Evolutionary conservation across 2,797 vertebrate species (phyloP).

Genomic region (Moxostoma hubbsi): DNA sequence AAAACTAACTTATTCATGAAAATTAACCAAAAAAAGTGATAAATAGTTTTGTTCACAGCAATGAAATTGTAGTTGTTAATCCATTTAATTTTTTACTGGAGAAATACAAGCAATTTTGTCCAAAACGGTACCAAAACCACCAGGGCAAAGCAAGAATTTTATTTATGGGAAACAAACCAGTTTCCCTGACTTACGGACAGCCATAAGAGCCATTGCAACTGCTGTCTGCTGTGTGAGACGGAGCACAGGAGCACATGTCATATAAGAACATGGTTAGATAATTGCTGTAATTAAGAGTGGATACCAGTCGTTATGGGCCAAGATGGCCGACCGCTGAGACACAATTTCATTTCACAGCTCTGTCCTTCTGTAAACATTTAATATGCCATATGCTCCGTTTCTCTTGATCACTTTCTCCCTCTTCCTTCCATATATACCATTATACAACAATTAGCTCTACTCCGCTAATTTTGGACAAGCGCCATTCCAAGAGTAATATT

Average conservation of each 20-base stretch:
- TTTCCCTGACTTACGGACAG: neutral
- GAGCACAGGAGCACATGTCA: neutral
- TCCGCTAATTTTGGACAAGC: too few relatives aligned
- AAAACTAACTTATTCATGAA: too few relatives aligned
- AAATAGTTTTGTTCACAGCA: too few relatives aligned
- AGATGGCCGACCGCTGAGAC: slow-evolving; percentile 4
- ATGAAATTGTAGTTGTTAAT: too few relatives aligned
- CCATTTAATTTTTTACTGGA: neutral
- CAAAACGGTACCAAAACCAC: neutral
- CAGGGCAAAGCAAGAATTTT: neutral
- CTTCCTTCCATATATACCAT: neutral
- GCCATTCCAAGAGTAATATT: too few relatives aligned
- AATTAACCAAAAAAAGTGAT: too few relatives aligned
- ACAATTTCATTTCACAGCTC: neutral
- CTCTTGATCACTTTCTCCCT: neutral
- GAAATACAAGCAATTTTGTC: neutral
- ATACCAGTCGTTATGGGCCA: neutral
- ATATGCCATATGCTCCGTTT: slow-evolving; percentile 28
- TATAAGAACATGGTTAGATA: neutral
- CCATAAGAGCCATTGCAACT: neutral
- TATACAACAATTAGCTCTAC: too few relatives aligned
- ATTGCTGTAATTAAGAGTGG: slow-evolving; percentile 26
- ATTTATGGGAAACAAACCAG: neutral
- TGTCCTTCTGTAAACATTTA: slow-evolving; percentile 19
- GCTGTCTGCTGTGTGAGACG: neutral